Base-by-base conservation (phyloP, 1,140 invertebrate species). In the Latrodectus geometricus region DNA sequence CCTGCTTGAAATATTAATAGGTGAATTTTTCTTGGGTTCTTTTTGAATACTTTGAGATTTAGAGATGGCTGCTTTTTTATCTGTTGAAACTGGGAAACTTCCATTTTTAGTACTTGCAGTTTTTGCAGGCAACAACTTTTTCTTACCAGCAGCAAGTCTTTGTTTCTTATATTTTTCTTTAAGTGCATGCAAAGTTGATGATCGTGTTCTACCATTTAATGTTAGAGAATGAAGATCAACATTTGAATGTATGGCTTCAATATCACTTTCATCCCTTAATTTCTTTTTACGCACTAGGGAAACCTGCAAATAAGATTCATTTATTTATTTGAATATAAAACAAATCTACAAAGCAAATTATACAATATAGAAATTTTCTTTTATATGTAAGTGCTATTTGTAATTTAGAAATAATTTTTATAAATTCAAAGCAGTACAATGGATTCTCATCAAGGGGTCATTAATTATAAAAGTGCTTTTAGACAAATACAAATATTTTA, bases 151-250 rank as follows among this genome's bases (percentile, higher is more conserved):
- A 1, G 93, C 93, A 56, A 94, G 90, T 86, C 93, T 91, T 88
- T 94, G 93, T 81, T 94, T 93, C 88, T 94, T 93, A 88, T 94
- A 94, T 89, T 95, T 94, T 79, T 93, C 92, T 88, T 93, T 92
- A 7, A 94, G 89, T 8, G 93, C 93, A 89, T 94, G 92, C 21
- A 94, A 91, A 4, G 93, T 56, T 92, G 82, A 75, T 17, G 86
- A 68, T 61, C 56, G 61, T 20, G 86, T 83, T 66, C 70, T 72
- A 4, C 15, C 54, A 86, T 65, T 73, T n/a, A 48, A 14, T 8
- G 56, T 12, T 15, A 9, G 15, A 56, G 21, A 74, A 0, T 35
- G 52, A 11, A 15, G 35, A 56, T 52, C 61, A 56, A 49, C 65
- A 35, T 73, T 65, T 50, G 56, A 72, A 49, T 52, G 66, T 17